Base-by-base conservation (phyloP, 2,797 vertebrate species). In the Channa striata region DNA sequence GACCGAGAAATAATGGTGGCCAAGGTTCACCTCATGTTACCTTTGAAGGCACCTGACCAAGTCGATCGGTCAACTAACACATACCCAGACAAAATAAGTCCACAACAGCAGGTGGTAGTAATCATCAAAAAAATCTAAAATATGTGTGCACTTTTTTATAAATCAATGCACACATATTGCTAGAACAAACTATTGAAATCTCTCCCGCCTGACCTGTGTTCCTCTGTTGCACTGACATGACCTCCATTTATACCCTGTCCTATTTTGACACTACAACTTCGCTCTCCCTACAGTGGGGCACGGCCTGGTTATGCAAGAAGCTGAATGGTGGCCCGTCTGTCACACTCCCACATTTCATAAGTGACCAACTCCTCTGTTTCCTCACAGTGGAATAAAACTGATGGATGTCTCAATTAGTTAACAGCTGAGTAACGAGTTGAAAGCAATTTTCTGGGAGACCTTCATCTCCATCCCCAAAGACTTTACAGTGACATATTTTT, bases 351-450 rank as follows among this genome's bases (percentile, higher is more conserved):
- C 17, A 12, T 85, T 86, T 83, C 52, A 72, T 77, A 81, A 82
- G 51, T 44, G 63, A 63, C 44, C 49, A 71, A 48, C 65, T 77
- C 57, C 59, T 77, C 65, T 42, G 59, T 74, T 77, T 80, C 48
- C 37, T 7, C 49, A 0, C 39, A 12, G 40, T 20, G 56, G 73
- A 83, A 83, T 53, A 81, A 66, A 77, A 63, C 43, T 68, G 67
- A 78, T 47, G 49, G 72, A 81, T 53, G 37, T 59, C 68, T 84
- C 72, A 67, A 75, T 83, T 74, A 87, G 64, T 14, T 56, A 70
- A 86, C 73, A 72, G 72, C 53, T 16, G 43, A 82, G 65, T 57
- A 76, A 79, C 23, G n/a, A 59, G 59, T 65, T 59, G 48, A 16
- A 66, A 43, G 71, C 61, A 12, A n/a, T 74, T 75, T 81, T 79